Percentiles rank a stretch among this genome's conserved stretches.
Evolutionary conservation across 2,797 vertebrate species (phyloP).

Genomic region (Ficedula albicollis): DNA sequence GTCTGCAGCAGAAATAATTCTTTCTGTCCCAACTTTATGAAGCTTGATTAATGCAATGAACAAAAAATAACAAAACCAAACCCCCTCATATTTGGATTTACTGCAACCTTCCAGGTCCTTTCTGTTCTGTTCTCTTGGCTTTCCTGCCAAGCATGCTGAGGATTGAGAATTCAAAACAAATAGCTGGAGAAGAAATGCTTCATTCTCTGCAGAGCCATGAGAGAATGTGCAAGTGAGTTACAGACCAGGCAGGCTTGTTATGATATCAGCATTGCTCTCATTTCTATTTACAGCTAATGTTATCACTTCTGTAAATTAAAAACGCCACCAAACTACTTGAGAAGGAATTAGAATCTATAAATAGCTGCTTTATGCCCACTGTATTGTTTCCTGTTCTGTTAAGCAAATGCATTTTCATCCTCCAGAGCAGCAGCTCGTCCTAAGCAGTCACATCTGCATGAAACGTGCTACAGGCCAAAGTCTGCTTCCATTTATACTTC

Average conservation of each 20-base stretch:
- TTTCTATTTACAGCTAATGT: not conserved
- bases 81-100: not conserved
- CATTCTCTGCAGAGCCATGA: not conserved
- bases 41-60: not conserved
- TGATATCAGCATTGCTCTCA: not conserved
- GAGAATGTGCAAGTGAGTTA: not conserved
- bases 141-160: not conserved
- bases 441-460: not conserved
- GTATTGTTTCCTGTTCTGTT: not conserved
- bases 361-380: not conserved
- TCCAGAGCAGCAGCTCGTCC: not conserved
- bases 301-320: not conserved
- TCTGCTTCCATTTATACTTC: not conserved
- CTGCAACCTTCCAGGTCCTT: not conserved
- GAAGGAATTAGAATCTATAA: slow-evolving; percentile 18
- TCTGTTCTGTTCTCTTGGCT: not conserved
- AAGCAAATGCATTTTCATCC: not conserved
- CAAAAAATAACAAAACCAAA: not conserved
- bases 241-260: not conserved
- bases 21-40: not conserved
- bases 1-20: not conserved
- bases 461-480: not conserved
- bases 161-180: slow-evolving; percentile 17
- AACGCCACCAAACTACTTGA: not conserved
- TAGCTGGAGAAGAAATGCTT: not conserved